phyloP scores from a whole-genome alignment of 2,797 vertebrate genomes.

The Sebastes taczanowskii region DNA sequence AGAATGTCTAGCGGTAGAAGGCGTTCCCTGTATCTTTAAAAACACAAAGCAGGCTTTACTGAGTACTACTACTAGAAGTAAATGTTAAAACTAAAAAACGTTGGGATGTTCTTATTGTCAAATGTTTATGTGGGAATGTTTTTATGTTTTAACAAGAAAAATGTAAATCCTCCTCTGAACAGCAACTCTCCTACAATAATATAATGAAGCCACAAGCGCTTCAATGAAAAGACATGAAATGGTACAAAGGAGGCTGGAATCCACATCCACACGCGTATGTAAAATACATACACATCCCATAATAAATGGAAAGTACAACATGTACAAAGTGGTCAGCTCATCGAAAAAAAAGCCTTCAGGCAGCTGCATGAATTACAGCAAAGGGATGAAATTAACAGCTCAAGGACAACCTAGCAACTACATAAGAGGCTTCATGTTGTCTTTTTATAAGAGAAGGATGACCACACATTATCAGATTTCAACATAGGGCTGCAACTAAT shows the following conservation, averaged over 20 bases:
- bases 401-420: not conserved
- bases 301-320: not conserved
- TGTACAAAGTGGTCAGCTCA: not conserved
- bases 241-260: not conserved
- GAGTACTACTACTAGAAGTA: not conserved
- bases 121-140: not conserved
- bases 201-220: not conserved
- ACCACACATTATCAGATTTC: not conserved
- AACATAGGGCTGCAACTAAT: not conserved
- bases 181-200: not conserved
- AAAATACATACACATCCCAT: not conserved
- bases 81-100: not conserved
- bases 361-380: not conserved
- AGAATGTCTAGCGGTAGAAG: not conserved
- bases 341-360: not conserved
- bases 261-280: not conserved
- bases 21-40: not conserved
- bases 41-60: not conserved
- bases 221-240: not conserved
- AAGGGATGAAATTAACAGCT: not conserved
- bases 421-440: not conserved
- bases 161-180: not conserved
- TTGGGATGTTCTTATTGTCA: not conserved
- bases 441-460: not conserved
- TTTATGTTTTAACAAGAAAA: not conserved